A percentile compares a stretch with the other conserved stretches of the same genome.
phyloP scores from a whole-genome alignment of 2,797 vertebrate genomes.

The Betta splendens region DNA sequence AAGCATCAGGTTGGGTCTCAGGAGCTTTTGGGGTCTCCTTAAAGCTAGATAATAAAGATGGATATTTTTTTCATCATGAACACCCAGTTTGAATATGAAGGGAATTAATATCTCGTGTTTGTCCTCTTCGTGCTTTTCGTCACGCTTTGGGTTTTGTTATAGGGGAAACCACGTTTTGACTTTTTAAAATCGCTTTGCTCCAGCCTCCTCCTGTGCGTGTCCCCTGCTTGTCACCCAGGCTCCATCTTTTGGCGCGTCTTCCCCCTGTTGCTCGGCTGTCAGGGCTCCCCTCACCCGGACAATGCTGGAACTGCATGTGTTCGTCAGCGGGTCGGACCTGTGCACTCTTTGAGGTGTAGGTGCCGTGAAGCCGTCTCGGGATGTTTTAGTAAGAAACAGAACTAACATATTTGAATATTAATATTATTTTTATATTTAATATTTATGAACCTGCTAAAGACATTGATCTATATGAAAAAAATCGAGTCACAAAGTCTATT shows the following conservation, averaged over 20 bases:
- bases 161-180: background rate
- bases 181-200: too few species aligned
- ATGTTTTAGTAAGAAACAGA: background rate
- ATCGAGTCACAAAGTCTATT: too few species aligned
- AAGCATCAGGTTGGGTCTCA: constrained; percentile 64
- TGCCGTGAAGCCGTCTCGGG: constrained; percentile 3
- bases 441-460: too few species aligned
- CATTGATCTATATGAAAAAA: too few species aligned
- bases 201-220: background rate
- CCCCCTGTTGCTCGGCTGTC: constrained; percentile 10
- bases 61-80: background rate
- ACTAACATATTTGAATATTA: too few species aligned
- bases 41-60: background rate
- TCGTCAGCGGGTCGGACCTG: background rate
- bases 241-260: background rate
- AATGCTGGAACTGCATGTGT: constrained; percentile 64
- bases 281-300: constrained; percentile 81
- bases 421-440: too few species aligned
- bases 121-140: constrained; percentile 1
- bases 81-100: constrained; percentile 1
- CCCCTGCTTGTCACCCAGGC: constrained; percentile 5
- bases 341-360: constrained; percentile 1
- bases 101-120: background rate
- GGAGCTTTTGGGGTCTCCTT: constrained; percentile 21
- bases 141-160: background rate